Conservation (phyloP, 2,113 vertebrate species). For the Hemichromis elongatus region DNA sequence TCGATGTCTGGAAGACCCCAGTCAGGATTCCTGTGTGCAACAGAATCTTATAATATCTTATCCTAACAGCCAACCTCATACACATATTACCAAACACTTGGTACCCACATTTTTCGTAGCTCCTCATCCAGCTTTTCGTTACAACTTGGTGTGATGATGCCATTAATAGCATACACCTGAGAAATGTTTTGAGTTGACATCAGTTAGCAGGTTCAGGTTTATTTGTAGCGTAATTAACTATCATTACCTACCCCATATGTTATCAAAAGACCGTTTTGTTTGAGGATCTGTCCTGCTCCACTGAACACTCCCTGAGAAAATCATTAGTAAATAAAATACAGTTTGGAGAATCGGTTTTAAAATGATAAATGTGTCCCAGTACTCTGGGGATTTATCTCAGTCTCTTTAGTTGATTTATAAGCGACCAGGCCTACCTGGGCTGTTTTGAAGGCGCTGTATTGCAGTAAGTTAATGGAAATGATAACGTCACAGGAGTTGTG, state of each 20-base stretch:
- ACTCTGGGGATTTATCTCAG: background rate
- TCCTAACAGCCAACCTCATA: background rate
- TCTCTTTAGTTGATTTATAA: background rate
- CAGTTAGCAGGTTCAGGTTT: background rate
- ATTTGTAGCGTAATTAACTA: background rate
- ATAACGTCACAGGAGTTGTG: conserved; percentile 64
- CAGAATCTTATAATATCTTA: background rate
- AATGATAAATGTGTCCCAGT: background rate
- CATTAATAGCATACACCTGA: conserved; percentile 72
- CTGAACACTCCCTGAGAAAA: conserved; percentile 61
- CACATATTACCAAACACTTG: background rate
- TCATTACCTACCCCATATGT: conserved; percentile 64
- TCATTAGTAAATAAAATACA: background rate
- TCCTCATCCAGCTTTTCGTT: conserved; percentile 68
- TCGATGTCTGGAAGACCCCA: conserved; percentile 75
- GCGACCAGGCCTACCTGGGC: conserved; percentile 37
- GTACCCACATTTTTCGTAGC: conserved; percentile 56
- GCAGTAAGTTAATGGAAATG: conserved; percentile 69
- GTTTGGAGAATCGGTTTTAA: background rate
- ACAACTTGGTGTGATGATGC: conserved; percentile 66
- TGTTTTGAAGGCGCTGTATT: conserved; percentile 68
- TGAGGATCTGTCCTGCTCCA: conserved; percentile 67
- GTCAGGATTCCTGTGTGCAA: conserved; percentile 65
- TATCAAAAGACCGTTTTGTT: conserved; percentile 62
- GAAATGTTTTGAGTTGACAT: background rate